Evolutionary conservation across 1,140 invertebrate species (phyloP).

Genomic region (Myzus persicae): DNA sequence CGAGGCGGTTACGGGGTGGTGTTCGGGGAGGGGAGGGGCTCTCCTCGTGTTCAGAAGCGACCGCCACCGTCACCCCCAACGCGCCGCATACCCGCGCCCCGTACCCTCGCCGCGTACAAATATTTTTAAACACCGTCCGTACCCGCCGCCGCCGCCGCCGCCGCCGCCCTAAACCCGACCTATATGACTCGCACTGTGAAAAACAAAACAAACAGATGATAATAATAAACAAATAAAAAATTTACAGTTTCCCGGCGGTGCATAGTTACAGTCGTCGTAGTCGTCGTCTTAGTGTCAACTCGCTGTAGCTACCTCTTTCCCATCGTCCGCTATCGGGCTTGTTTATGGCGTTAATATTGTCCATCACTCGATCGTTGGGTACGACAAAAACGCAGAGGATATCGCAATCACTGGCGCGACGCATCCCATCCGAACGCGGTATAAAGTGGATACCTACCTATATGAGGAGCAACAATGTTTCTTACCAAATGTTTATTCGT

Average conservation of each 20-base stretch:
- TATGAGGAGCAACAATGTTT: too few species aligned
- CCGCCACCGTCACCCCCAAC: background rate
- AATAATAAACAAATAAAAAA: constrained; percentile 10
- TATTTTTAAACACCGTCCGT: constrained; percentile 48
- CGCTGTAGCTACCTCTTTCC: background rate
- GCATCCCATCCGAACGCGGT: background rate
- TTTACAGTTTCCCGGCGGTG: background rate
- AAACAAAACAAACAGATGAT: constrained; percentile 3
- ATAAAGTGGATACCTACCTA: too few species aligned
- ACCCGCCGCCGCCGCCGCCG: constrained; percentile 22
- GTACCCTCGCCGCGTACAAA: background rate
- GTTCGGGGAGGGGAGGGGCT: too few species aligned
- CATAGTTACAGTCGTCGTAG: background rate
- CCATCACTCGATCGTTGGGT: background rate
- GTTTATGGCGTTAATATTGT: background rate
- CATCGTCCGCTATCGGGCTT: too few species aligned
- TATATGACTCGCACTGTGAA: background rate
- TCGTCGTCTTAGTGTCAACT: background rate
- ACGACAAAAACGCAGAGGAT: background rate
- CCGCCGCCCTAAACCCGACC: constrained; percentile 28
- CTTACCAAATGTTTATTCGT: background rate
- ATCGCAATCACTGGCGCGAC: background rate
- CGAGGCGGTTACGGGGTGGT: too few species aligned
- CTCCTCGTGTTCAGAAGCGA: background rate
- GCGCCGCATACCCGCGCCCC: background rate